Evolutionary conservation across 1,140 invertebrate genomes (phyloP).

Genomic region (Trichonephila clavata): DNA sequence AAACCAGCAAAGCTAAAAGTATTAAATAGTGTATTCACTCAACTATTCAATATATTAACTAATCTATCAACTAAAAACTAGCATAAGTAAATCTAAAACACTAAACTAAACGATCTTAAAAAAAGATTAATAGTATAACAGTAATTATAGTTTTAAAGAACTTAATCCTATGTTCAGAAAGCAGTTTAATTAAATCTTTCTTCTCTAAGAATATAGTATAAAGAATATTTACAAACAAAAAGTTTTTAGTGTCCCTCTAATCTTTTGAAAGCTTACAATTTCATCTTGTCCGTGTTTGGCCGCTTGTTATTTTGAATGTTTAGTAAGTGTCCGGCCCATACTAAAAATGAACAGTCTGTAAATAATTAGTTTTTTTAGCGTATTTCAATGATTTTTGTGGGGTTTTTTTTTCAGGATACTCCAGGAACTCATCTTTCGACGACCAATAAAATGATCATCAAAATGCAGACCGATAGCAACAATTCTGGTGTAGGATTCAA

Average conservation of each 20-base stretch:
- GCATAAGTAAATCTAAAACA: too few species aligned
- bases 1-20: too few species aligned
- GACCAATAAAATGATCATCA: conserved; percentile 84
- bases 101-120: too few species aligned
- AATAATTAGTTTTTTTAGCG: not conserved
- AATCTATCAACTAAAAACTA: not conserved
- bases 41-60: too few species aligned
- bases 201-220: not conserved
- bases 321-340: too few species aligned
- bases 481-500: conserved; percentile 86
- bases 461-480: conserved; percentile 85
- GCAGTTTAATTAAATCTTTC: not conserved
- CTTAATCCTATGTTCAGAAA: not conserved
- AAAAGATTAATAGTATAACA: too few species aligned
- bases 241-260: too few species aligned
- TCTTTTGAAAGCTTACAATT: not conserved
- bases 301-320: not conserved
- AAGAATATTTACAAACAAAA: not conserved
- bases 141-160: not conserved
- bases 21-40: too few species aligned
- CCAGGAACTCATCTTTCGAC: conserved; percentile 83
- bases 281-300: not conserved
- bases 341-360: too few species aligned
- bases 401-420: conserved; percentile 82
- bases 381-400: not conserved